Conservation (phyloP, 1,140 invertebrate genomes). For the Gonatopus flavifemur region DNA sequence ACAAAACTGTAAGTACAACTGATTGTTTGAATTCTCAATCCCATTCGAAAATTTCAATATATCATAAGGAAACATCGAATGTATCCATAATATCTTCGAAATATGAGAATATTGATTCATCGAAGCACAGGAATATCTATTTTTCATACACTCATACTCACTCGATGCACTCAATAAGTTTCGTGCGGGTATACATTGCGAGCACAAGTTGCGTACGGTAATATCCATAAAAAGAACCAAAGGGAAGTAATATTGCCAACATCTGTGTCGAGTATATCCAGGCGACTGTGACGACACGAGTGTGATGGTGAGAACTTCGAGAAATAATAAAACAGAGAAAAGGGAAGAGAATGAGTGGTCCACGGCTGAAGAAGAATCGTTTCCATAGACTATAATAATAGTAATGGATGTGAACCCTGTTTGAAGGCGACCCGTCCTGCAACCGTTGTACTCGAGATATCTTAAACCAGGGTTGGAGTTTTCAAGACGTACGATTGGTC, state of each 20-base stretch:
- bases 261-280: slow-evolving; percentile 41
- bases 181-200: slow-evolving; percentile 13
- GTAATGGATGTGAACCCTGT: slow-evolving; percentile 21
- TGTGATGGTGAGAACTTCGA: slow-evolving; percentile 15
- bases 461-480: neutral
- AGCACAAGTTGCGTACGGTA: slow-evolving; percentile 36
- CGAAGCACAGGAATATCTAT: too few species aligned
- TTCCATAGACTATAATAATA: slow-evolving; percentile 6
- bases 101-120: too few species aligned
- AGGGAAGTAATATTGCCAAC: slow-evolving; percentile 53
- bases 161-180: too few species aligned
- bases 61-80: too few species aligned
- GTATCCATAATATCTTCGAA: too few species aligned
- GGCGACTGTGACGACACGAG: slow-evolving; percentile 27
- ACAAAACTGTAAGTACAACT: too few species aligned
- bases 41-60: too few species aligned
- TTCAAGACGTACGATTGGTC: slow-evolving; percentile 7
- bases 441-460: neutral
- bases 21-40: too few species aligned
- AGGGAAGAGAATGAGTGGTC: neutral
- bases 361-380: slow-evolving; percentile 19
- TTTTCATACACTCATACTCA: too few species aligned
- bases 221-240: slow-evolving; percentile 55
- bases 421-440: slow-evolving; percentile 12
- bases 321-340: slow-evolving; percentile 1